Conservation (phyloP, 2,113 vertebrate genomes). For the Mionectes macconnelli region DNA sequence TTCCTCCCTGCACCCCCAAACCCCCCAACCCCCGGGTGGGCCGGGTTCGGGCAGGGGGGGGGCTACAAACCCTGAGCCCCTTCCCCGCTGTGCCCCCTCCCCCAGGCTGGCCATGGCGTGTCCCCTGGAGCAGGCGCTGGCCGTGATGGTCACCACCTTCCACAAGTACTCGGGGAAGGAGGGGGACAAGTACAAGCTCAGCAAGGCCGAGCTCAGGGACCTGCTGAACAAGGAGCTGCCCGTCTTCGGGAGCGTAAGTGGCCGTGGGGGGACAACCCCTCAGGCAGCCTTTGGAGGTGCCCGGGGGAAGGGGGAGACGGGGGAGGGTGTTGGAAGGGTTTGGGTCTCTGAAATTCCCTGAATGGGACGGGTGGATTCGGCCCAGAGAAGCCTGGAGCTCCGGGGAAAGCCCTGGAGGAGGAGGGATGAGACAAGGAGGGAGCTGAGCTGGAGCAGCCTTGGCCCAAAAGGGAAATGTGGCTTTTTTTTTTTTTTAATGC, state of each 20-base stretch:
- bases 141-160: slow-evolving; percentile 73
- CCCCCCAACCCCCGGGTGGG: too few relatives aligned
- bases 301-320: too few relatives aligned
- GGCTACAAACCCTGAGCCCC: accelerated
- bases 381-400: accelerated
- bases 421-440: neutral
- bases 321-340: accelerated
- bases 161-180: slow-evolving; percentile 80
- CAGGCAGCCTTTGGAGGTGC: neutral
- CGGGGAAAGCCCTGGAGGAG: neutral
- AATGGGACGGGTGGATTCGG: neutral
- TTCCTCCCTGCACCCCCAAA: neutral
- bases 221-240: slow-evolving; percentile 72
- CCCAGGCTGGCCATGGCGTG: slow-evolving; percentile 27
- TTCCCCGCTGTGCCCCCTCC: neutral
- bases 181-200: slow-evolving; percentile 72
- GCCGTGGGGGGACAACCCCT: accelerated
- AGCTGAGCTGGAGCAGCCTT: neutral
- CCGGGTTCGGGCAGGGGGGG: neutral
- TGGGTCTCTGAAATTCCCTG: neutral
- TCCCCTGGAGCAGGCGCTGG: slow-evolving; percentile 68
- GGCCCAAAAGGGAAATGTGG: neutral
- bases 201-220: slow-evolving; percentile 79
- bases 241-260: slow-evolving; percentile 74
- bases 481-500: neutral